Evolutionary conservation across 2,888 invertebrate species (phyloP), one percentile per base, ranked within the genome.

Genomic region (Leucozona laternaria): DNA sequence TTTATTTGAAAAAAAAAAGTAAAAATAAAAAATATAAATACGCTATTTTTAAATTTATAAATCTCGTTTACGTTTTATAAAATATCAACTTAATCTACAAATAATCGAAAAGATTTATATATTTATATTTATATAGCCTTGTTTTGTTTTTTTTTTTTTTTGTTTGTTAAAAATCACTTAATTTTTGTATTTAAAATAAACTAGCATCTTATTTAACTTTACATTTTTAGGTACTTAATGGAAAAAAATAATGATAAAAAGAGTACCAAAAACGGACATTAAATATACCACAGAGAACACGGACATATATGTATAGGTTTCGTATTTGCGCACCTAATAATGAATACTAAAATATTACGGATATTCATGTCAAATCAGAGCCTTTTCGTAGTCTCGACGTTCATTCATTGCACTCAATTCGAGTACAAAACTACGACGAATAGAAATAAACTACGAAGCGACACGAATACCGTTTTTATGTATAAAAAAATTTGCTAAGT

Each of bases 401-500:
- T 25, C 20, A 50, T 50, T 50, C 2, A 25, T 15, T 53, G 3
- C 13, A 2, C 22, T 5, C 53, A 43, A 1, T 15, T 22, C 22
- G 13, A 48, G 17, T 5, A 17, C 4, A 2, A 45, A 17, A 45
- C 45, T 17, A 7, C 17, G 10, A 53, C 2, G 10, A 53, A 8
- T 53, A 1, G 1, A 4, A 53, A 53, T n/a, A 17, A 34, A 37
- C 20, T 22, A 8, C 15, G 15, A 22, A 60, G 1, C 0, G 4
- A 15, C 22, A 13, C 15, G 15, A 37, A 37, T 15, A 60, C 0
- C 22, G 15, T 1, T 15, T 22, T 60, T 22, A 34, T 17, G 7
- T 5, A 1, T 57, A 20, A 76, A 28, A 64, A 76, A 80, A 58
- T 79, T 76, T n/a, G 45, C 79, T 84, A 76, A 71, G 58, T 58